Base-by-base conservation (phyloP, 92 coral and sea anemone genomes). In the Micromussa lordhowensis region DNA sequence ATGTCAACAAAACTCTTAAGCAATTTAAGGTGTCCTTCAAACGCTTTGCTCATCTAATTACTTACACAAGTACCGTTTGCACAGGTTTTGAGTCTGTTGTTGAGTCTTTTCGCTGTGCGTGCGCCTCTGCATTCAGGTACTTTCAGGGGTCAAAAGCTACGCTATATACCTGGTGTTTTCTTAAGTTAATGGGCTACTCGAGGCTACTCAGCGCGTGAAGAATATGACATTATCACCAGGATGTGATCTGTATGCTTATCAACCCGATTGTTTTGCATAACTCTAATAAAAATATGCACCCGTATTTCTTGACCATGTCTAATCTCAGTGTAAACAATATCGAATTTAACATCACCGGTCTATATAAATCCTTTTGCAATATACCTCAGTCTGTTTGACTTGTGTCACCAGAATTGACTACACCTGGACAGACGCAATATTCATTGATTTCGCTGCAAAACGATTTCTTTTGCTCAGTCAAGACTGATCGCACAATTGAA, bases 291-390 rank as follows among this genome's bases (percentile, higher is more conserved):
- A 55, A 76, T 64, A 75, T 64, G 18, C 59, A 28, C 82, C 22
- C 82, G 18, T 40, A 40, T 57, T 36, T 85, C 72, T 40, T 31
- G 66, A 26, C 64, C 44, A 5, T 75, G 38, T 58, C 36, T 85
- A 34, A 57, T 84, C 87, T 19, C 87, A 22, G 5, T 31, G 68
- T 78, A 86, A 86, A 77, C 89, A 86, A 32, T 61, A 86, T 86
- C 89, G 77, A 76, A 86, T 86, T 77, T 40, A 59, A 12, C 64
- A n/a, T 10, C 15, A 30, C 76, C 21, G 18, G 66, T 51, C 44
- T 77, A 86, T 49, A 64, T 63, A 38, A 78, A 61, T 53, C 19
- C 48, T 30, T 26, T 15, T 31, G 22, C 29, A 28, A 54, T 12
- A 71, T 83, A 51, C 24, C 53, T 18, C 29, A 35, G 19, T 16